These are phyloP conservation scores for Gymnobelideus leadbeateri DNA, from an alignment of 2,113 vertebrate genomes.

Conservation along the genomic window DNA sequence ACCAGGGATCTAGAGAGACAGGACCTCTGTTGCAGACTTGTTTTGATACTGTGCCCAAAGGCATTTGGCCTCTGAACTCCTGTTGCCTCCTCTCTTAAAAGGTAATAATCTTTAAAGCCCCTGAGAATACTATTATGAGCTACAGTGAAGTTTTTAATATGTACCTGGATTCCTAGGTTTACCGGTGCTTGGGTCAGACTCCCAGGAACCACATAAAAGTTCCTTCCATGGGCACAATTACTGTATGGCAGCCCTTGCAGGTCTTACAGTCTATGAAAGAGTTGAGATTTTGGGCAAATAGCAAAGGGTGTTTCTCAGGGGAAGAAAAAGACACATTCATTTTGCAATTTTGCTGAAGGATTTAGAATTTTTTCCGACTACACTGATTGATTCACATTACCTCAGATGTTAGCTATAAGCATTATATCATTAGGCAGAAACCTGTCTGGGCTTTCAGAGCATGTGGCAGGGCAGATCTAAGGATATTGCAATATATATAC, in stretches of 20 bases:
- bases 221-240: neutral
- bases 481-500: neutral
- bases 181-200: neutral
- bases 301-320: neutral
- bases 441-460: neutral
- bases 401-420: neutral
- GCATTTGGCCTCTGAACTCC: neutral
- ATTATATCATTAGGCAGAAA: neutral
- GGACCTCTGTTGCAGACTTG: neutral
- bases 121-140: neutral
- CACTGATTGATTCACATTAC: neutral
- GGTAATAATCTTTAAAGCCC: conserved; percentile 11
- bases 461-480: neutral
- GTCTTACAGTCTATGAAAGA: conserved; percentile 15
- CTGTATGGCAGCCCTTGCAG: neutral
- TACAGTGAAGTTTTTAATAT: neutral
- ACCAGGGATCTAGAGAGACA: neutral
- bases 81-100: neutral
- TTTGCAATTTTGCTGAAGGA: neutral
- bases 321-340: neutral
- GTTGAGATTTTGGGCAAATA: neutral
- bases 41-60: neutral
- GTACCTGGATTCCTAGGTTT: neutral
- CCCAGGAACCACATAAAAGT: neutral
- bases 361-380: neutral